Conservation (phyloP, 2,113 vertebrate genomes). For the Sigmodon hispidus region DNA sequence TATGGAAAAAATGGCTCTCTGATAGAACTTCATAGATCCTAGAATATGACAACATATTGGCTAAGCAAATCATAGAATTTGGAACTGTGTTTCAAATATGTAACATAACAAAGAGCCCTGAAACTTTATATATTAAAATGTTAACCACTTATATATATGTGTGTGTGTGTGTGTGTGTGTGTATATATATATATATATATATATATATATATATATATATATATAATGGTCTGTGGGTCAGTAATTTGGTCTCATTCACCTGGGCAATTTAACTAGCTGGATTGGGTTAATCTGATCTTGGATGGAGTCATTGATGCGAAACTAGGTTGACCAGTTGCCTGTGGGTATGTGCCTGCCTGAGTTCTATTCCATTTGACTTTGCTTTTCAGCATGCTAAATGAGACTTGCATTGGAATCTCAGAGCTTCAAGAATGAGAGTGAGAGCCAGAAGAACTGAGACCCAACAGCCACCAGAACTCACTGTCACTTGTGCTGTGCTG, state of each 20-base stretch:
- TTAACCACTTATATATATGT: not conserved
- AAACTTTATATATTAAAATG: not conserved
- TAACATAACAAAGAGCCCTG: conserved; percentile 3
- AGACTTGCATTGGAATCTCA: not conserved
- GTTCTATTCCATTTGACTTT: not conserved
- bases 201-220: not conserved
- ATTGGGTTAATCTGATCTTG: not conserved
- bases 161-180: no score
- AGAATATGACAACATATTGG: not conserved
- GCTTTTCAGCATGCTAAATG: not conserved
- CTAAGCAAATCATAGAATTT: conserved; percentile 2
- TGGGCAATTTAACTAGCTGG: not conserved
- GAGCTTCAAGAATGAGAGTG: not conserved
- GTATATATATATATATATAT: no score
- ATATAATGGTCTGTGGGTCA: not conserved
- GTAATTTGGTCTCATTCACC: not conserved
- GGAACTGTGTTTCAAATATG: not conserved
- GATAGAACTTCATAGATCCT: not conserved
- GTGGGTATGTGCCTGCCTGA: not conserved
- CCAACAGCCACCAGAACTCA: not conserved
- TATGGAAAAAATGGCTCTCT: not conserved
- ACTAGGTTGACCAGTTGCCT: not conserved
- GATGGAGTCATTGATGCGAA: not conserved
- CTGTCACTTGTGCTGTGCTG: not conserved
- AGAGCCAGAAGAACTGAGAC: not conserved